These are phyloP conservation scores for Gadus macrocephalus DNA, from an alignment of 2,113 vertebrate genomes.

Conservation along the genomic window DNA sequence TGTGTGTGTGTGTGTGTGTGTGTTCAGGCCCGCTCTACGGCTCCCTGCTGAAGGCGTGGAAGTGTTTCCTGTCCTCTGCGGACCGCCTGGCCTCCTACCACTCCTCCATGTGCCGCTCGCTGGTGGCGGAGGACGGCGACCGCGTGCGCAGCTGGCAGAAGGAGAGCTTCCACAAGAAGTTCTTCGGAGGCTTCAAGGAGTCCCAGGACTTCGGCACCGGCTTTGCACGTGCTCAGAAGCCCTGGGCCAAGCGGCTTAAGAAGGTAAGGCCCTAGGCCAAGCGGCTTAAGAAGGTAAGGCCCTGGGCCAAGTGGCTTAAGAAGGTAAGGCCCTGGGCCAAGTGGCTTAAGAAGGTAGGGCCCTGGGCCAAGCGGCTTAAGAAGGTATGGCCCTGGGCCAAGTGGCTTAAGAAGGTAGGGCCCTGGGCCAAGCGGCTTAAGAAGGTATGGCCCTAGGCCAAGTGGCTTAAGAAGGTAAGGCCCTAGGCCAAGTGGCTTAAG, in stretches of 20 bases:
- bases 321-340: too few species aligned
- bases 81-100: constrained; percentile 76
- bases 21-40: constrained; percentile 76
- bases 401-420: too few species aligned
- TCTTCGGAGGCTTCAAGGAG: constrained; percentile 82
- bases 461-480: too few species aligned
- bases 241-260: constrained; percentile 80
- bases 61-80: constrained; percentile 76
- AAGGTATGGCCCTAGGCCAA: too few species aligned
- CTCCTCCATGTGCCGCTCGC: constrained; percentile 74
- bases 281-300: too few species aligned
- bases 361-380: too few species aligned
- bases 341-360: too few species aligned
- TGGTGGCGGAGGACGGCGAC: constrained; percentile 76
- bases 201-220: constrained; percentile 75
- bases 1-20: too few species aligned
- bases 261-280: constrained; percentile 60
- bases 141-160: constrained; percentile 78
- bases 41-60: constrained; percentile 77
- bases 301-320: too few species aligned
- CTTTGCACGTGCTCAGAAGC: constrained; percentile 79
- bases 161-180: constrained; percentile 78
- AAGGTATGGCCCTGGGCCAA: too few species aligned
- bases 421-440: too few species aligned
- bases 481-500: too few species aligned